Conservation (phyloP, 2,888 invertebrate species). For the Diaprepes abbreviatus region DNA sequence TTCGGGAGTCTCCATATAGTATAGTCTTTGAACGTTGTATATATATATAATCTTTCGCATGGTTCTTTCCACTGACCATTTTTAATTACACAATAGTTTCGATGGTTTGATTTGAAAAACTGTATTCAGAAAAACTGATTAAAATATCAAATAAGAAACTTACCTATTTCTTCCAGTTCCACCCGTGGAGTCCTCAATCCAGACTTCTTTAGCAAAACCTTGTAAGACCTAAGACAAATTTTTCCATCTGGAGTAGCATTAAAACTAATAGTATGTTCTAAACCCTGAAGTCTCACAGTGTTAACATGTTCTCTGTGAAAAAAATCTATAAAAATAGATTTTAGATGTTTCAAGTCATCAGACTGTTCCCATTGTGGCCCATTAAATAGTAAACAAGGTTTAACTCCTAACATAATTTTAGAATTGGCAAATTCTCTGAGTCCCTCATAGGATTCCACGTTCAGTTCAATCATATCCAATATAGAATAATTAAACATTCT, state of each 20-base stretch:
- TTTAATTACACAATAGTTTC: no score
- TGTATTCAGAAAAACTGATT: no score
- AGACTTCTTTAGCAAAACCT: constrained; percentile 90
- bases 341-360: constrained; percentile 84
- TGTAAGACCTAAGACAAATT: constrained; percentile 84
- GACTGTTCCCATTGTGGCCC: constrained; percentile 92
- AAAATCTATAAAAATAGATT: constrained; percentile 92
- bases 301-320: constrained; percentile 88
- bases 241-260: constrained; percentile 84
- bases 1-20: no score
- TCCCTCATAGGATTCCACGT: constrained; percentile 85
- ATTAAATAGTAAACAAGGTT: constrained; percentile 92
- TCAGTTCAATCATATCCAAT: constrained; percentile 96
- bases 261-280: constrained; percentile 94
- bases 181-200: constrained; percentile 89
- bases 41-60: no score
- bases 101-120: no score
- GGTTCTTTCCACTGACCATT: no score
- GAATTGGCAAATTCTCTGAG: constrained; percentile 84
- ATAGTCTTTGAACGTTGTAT: no score
- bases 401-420: constrained; percentile 77
- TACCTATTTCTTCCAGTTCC: constrained; percentile 92
- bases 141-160: constrained; percentile 47
- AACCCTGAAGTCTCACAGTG: constrained; percentile 88
- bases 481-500: constrained; percentile 91